These are phyloP conservation scores for Idaea dimidiata DNA, from an alignment of 2,888 invertebrate genomes.

Conservation along the genomic window DNA sequence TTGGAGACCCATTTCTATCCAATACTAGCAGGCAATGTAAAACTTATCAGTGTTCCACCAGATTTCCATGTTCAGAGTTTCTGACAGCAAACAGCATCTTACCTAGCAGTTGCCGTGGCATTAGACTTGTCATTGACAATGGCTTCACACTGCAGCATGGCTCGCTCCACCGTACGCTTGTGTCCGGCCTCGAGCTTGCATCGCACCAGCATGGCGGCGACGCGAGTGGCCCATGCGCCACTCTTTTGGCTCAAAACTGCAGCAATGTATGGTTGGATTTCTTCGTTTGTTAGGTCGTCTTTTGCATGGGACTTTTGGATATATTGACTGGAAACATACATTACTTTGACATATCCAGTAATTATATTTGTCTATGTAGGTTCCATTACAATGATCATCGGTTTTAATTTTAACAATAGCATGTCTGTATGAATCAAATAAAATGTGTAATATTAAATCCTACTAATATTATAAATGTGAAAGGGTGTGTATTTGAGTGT, in stretches of 20 bases:
- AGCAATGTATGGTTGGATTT: slow-evolving; percentile 88
- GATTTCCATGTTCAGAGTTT: too few species aligned
- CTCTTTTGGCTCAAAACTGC: slow-evolving; percentile 82
- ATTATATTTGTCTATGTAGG: too few species aligned
- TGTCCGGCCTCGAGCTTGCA: slow-evolving; percentile 89
- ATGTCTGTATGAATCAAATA: too few species aligned
- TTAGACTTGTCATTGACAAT: slow-evolving; percentile 81
- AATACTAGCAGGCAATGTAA: too few species aligned
- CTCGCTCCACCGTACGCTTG: slow-evolving; percentile 91
- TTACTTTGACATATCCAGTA: neutral
- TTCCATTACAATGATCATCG: neutral
- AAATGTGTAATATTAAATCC: too few species aligned
- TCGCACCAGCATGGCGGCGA: slow-evolving; percentile 87
- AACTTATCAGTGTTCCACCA: too few species aligned
- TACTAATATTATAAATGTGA: too few species aligned
- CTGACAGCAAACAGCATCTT: slow-evolving; percentile 6
- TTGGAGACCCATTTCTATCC: too few species aligned
- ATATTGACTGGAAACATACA: slow-evolving; percentile 80
- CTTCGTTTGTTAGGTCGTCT: slow-evolving; percentile 90
- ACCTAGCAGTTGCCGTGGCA: slow-evolving; percentile 55
- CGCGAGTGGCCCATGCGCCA: slow-evolving; percentile 88
- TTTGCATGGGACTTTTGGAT: slow-evolving; percentile 88
- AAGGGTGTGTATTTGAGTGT: too few species aligned
- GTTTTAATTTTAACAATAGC: neutral
- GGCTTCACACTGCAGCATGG: slow-evolving; percentile 92